phyloP scores from a whole-genome alignment of 2,797 vertebrate species.

The Garrulus glandarius region DNA sequence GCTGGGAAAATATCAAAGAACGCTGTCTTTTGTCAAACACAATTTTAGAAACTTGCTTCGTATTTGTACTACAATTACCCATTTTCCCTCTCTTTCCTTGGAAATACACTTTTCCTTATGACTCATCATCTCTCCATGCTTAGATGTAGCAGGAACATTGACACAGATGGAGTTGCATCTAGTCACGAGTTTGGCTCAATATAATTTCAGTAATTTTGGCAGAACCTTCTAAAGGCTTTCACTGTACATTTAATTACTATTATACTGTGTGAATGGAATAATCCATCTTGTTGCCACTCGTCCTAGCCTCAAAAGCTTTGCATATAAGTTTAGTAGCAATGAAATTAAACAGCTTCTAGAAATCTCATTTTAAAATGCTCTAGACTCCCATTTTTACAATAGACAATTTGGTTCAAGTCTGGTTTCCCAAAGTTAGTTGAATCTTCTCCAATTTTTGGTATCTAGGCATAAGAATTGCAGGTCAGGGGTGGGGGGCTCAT shows the following conservation, averaged over 20 bases:
- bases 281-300: neutral
- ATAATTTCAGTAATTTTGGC: constrained; percentile 4
- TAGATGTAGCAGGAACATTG: neutral
- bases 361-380: neutral
- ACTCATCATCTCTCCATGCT: neutral
- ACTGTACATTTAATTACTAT: constrained; percentile 18
- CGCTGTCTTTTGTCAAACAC: neutral
- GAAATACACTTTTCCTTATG: neutral
- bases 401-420: neutral
- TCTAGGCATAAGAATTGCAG: neutral
- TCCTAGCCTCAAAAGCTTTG: neutral
- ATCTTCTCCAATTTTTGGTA: neutral
- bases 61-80: neutral
- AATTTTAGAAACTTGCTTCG: neutral
- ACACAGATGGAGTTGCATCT: constrained; percentile 17
- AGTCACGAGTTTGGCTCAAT: neutral
- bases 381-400: neutral
- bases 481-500: rapidly evolving
- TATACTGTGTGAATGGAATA: neutral
- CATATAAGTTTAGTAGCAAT: neutral
- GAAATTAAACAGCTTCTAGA: neutral
- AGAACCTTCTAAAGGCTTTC: constrained; percentile 3
- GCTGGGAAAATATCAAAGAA: constrained; percentile 61
- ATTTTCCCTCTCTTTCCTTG: neutral
- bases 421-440: neutral